Evolutionary conservation across 2,113 vertebrate genomes (phyloP), one percentile per base, ranked within the genome.

Genomic region (Corythornis vintsioides): DNA sequence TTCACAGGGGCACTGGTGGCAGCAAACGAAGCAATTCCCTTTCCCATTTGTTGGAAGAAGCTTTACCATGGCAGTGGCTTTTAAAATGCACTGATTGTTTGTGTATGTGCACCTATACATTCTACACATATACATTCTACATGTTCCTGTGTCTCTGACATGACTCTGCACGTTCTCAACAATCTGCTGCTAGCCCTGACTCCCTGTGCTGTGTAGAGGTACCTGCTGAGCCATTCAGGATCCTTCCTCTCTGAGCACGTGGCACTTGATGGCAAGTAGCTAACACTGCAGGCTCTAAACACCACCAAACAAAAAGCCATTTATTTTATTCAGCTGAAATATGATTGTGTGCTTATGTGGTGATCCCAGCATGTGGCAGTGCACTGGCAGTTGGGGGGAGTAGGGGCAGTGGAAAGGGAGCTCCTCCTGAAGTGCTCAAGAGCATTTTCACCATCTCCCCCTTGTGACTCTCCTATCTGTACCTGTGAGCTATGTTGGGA

Each of bases 1-100:
- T 55, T 85, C 92, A 80, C 64, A 74, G 56, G 67, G 28, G 53
- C 64, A 81, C 40, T 29, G 72, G 33, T 75, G 45, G 72, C 82
- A 85, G 50, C 91, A 91, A 95, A 73, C 67, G 83, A 59, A 82
- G 48, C 57, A 87, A 80, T 94, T 89, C 79, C 71, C 75, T 83
- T 89, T 71, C 52, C n/a, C 61, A 40, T 67, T 35, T 64, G 7
- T 29, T 55, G 72, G 81, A 80, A 87, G 75, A 70, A 66, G 47
- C 67, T 79, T 77, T 93, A 45, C 43, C 1, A 0, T 72, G 28
- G 43, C 22, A 10, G 0, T 65, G 56, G 59, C 76, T 94, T 88
- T 83, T 92, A 13, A 66, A 92, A 89, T 47, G 75, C 21, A 6
- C 60, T 80, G 38, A 15, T 47, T 89, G 29, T 85, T 26, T 38